Percentiles rank a stretch among this genome's conserved stretches.
Conservation (phyloP, 2,797 vertebrate species). For the Nyctalus aviator region DNA sequence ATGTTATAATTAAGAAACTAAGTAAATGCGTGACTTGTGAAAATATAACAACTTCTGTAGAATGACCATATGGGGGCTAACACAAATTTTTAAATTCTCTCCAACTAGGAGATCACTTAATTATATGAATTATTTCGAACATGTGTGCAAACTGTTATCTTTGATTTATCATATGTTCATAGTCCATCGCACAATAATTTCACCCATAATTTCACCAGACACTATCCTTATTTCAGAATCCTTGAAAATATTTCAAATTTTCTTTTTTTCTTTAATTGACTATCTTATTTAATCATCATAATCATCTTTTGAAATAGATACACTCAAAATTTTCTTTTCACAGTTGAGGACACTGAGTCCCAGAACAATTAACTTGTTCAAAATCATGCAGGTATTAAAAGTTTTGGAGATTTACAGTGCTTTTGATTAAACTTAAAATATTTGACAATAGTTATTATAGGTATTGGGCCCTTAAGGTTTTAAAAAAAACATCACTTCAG, state of each 20-base stretch:
- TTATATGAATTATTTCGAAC: background rate
- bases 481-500: background rate
- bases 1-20: background rate
- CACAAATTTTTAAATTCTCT: background rate
- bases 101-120: background rate
- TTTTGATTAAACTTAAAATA: conserved; percentile 9
- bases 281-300: background rate
- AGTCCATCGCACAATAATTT: background rate
- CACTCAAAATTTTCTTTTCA: background rate
- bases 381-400: background rate
- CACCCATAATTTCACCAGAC: background rate
- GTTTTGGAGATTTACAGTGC: background rate
- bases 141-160: background rate
- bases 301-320: background rate
- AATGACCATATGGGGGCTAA: background rate
- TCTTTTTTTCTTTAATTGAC: background rate
- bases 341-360: background rate
- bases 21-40: background rate
- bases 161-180: background rate
- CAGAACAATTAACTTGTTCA: background rate
- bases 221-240: background rate
- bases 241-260: background rate
- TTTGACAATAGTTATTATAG: background rate
- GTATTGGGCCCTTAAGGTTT: background rate
- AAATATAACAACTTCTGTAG: background rate